Evolutionary conservation across 2,797 vertebrate species (phyloP).

Genomic region (Darevskia nairensis): DNA sequence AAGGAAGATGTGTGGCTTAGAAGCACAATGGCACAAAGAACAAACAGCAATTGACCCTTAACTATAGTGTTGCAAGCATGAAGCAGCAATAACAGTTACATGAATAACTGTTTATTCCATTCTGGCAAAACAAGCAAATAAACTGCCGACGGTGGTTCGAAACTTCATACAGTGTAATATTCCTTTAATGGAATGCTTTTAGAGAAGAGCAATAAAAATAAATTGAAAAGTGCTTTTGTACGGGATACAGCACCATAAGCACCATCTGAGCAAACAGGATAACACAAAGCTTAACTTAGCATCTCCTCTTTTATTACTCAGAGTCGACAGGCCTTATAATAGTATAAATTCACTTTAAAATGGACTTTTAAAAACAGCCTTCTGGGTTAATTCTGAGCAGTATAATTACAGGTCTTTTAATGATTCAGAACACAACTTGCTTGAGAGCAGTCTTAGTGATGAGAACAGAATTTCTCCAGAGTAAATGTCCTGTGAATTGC

Average conservation of each 20-base stretch:
- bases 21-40: slow-evolving; percentile 12
- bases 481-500: neutral
- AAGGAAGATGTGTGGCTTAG: neutral
- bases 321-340: slow-evolving; percentile 67
- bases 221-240: slow-evolving; percentile 79
- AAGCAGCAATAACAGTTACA: slow-evolving; percentile 47
- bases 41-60: slow-evolving; percentile 55
- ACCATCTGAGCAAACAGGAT: slow-evolving; percentile 75
- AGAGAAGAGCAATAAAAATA: slow-evolving; percentile 82
- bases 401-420: slow-evolving; percentile 77
- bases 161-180: slow-evolving; percentile 75
- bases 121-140: slow-evolving; percentile 74
- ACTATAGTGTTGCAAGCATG: neutral
- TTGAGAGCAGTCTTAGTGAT: neutral
- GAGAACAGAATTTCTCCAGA: neutral
- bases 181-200: slow-evolving; percentile 83
- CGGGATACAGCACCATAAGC: slow-evolving; percentile 74
- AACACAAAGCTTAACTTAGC: slow-evolving; percentile 68
- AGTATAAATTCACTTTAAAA: slow-evolving; percentile 76
- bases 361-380: slow-evolving; percentile 58
- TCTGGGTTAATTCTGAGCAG: slow-evolving; percentile 68
- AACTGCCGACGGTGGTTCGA: slow-evolving; percentile 71
- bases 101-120: slow-evolving; percentile 63
- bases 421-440: slow-evolving; percentile 51
- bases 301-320: slow-evolving; percentile 71